Conservation (phyloP, 2,797 vertebrate species). For the Xenops minutus region DNA sequence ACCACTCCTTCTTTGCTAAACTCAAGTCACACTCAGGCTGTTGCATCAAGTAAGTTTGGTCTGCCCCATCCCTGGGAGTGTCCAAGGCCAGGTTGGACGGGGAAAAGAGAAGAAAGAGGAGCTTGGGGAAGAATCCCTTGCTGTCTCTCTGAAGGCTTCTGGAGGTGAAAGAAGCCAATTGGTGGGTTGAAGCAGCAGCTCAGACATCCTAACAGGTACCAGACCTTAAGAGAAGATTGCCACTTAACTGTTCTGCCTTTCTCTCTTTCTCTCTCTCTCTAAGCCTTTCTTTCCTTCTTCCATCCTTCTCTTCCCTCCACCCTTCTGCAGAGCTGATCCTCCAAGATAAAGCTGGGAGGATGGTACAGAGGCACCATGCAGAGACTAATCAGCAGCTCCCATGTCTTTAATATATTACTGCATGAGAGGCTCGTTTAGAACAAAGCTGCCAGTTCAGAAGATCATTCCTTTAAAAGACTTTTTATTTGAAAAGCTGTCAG, state of each 20-base stretch:
- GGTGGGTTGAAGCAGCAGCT: neutral
- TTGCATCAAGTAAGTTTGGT: neutral
- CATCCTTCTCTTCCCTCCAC: neutral
- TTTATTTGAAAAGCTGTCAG: slow-evolving; percentile 70
- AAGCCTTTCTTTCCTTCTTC: neutral
- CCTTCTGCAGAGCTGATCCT: neutral
- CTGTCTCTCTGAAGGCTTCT: neutral
- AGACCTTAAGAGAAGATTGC: neutral
- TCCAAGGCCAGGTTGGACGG: neutral
- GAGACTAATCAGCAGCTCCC: slow-evolving; percentile 58
- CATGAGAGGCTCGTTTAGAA: slow-evolving; percentile 56
- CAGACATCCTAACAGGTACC: neutral
- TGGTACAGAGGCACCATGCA: slow-evolving; percentile 30
- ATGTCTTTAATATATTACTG: slow-evolving; percentile 59
- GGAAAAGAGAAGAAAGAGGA: neutral
- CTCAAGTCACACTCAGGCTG: neutral
- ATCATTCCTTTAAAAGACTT: slow-evolving; percentile 55
- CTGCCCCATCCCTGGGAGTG: neutral
- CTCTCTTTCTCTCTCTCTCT: neutral
- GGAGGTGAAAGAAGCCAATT: neutral
- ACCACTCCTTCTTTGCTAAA: neutral
- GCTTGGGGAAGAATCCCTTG: neutral
- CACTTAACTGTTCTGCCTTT: neutral
- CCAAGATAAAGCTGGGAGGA: neutral
- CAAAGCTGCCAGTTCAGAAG: slow-evolving; percentile 60